phyloP scores from a whole-genome alignment of 2,113 vertebrate genomes.

The Nerophis ophidion region DNA sequence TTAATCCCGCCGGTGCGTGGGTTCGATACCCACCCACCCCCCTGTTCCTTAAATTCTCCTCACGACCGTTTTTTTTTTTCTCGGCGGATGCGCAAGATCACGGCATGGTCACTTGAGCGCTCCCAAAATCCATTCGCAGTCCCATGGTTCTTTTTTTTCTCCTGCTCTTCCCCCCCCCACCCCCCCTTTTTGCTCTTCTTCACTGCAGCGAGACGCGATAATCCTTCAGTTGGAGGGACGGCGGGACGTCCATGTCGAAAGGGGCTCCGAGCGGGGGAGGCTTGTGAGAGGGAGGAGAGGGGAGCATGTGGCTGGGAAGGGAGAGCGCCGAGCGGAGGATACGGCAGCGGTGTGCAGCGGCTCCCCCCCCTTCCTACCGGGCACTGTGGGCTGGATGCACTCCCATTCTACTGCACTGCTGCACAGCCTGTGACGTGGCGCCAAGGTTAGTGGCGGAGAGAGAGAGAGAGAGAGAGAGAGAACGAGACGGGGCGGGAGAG shows the following conservation, averaged over 20 bases:
- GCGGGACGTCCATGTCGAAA: constrained; percentile 90
- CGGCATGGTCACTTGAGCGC: constrained; percentile 90
- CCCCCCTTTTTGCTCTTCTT: constrained; percentile 43
- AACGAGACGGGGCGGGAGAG: not conserved
- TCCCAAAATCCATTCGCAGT: constrained; percentile 89
- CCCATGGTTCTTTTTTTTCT: constrained; percentile 80
- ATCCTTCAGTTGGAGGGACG: constrained; percentile 86
- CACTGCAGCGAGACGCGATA: constrained; percentile 89
- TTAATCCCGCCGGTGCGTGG: constrained; percentile 73
- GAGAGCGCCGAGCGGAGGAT: constrained; percentile 65
- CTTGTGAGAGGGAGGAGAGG: too few species aligned
- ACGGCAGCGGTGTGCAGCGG: constrained; percentile 70
- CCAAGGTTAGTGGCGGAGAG: constrained; percentile 78
- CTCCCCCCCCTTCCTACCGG: constrained; percentile 50
- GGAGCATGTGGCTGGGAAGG: constrained; percentile 27
- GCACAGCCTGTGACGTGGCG: constrained; percentile 93
- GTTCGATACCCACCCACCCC: constrained; percentile 70
- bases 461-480: constrained; percentile 2
- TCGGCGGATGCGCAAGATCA: constrained; percentile 80
- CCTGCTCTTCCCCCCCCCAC: constrained; percentile 30
- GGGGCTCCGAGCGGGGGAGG: constrained; percentile 29
- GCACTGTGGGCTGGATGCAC: constrained; percentile 71
- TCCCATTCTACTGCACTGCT: constrained; percentile 93
- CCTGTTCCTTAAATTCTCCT: constrained; percentile 68
- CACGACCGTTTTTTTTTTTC: constrained; percentile 53